These are phyloP conservation scores for Phylloscopus trochilus DNA, from an alignment of 2,113 vertebrate genomes.

Conservation along the genomic window DNA sequence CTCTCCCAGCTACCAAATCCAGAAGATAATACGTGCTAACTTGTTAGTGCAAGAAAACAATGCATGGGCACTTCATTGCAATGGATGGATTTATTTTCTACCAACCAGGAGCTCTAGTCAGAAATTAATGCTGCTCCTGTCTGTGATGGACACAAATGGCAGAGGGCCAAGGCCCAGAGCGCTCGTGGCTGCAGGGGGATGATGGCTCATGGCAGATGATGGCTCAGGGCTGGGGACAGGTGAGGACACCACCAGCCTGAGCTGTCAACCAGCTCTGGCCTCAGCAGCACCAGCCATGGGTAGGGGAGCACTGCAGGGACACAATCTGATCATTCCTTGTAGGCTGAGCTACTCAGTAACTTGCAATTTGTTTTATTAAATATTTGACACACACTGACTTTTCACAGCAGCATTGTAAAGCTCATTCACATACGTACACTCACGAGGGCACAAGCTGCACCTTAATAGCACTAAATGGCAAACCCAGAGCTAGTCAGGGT, in stretches of 20 bases:
- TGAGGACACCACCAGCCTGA: background rate
- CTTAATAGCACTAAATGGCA: background rate
- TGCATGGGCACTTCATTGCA: background rate
- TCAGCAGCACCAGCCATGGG: background rate
- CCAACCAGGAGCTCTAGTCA: background rate
- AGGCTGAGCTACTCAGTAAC: background rate
- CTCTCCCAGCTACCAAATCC: too few species aligned
- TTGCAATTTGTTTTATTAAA: background rate
- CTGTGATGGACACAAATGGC: background rate
- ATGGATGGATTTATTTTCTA: background rate
- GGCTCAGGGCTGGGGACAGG: background rate
- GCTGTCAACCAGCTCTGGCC: background rate
- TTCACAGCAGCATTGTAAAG: background rate
- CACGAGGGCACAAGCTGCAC: background rate
- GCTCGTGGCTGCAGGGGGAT: fast-evolving
- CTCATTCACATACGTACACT: background rate
- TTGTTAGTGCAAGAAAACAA: background rate
- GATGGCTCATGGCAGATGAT: background rate
- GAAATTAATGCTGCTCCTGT: background rate
- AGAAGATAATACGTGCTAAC: background rate
- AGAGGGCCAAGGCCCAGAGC: background rate
- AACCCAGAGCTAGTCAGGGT: background rate
- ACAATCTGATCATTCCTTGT: fast-evolving
- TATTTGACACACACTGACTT: background rate
- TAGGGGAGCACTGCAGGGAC: background rate